These are phyloP conservation scores for Carettochelys insculpta DNA, from an alignment of 2,113 vertebrate species.

Conservation along the genomic window DNA sequence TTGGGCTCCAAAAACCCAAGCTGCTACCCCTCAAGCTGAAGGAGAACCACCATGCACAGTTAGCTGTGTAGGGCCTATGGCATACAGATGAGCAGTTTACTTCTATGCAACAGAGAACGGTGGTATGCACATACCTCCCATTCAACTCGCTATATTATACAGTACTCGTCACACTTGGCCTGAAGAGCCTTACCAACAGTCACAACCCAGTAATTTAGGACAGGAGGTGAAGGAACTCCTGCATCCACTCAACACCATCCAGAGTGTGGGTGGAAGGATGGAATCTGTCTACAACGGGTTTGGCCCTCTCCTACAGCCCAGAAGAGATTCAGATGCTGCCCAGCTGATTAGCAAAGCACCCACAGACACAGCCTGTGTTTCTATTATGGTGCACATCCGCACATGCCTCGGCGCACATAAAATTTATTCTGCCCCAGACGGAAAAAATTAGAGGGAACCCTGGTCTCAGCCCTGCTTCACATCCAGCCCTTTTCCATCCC, in stretches of 20 bases:
- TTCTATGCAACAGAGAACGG: not conserved
- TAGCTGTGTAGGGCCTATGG: not conserved
- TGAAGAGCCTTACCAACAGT: not conserved
- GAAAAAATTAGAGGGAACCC: too few species aligned
- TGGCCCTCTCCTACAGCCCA: not conserved
- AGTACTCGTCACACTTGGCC: not conserved
- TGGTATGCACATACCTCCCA: not conserved
- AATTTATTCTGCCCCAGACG: too few species aligned
- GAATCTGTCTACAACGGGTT: not conserved
- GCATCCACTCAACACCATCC: not conserved
- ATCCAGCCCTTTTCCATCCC: too few species aligned
- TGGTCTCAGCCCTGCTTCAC: not conserved
- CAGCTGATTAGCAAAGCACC: too few species aligned
- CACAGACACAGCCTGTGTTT: too few species aligned
- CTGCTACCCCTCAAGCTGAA: not conserved
- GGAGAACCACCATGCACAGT: not conserved
- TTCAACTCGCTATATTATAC: not conserved
- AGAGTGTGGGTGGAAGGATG: not conserved
- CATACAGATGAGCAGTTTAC: not conserved
- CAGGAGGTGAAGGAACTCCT: not conserved
- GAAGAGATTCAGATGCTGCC: too few species aligned
- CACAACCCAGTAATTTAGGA: not conserved
- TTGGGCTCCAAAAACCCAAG: not conserved
- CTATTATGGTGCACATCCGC: too few species aligned
- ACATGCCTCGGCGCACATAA: too few species aligned